Conservation (phyloP, 2,113 vertebrate genomes). For the Zapus hudsonius region DNA sequence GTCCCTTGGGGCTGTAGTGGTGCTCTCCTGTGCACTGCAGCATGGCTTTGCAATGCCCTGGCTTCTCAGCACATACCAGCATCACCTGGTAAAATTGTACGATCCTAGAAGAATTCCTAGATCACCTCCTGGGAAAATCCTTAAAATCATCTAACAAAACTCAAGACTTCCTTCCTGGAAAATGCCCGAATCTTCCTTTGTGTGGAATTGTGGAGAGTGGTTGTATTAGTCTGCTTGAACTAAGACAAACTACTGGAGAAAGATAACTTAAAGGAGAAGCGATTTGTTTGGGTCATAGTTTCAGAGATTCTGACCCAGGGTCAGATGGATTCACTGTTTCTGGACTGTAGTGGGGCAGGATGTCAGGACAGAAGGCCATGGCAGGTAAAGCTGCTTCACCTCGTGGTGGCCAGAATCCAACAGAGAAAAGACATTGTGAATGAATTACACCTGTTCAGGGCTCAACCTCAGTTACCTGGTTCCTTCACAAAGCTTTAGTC, state of each 20-base stretch:
- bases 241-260: background rate
- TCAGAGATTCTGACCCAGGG: background rate
- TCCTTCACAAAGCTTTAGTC: background rate
- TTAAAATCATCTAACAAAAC: constrained; percentile 34
- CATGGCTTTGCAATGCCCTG: background rate
- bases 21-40: background rate
- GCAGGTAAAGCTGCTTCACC: background rate
- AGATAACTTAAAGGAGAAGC: background rate
- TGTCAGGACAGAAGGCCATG: background rate
- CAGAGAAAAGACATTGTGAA: background rate
- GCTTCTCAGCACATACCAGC: background rate
- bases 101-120: background rate
- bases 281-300: background rate
- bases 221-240: background rate
- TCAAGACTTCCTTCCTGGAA: background rate
- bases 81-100: constrained; percentile 24
- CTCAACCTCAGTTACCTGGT: background rate
- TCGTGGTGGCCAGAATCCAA: background rate
- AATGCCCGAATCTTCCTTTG: constrained; percentile 8
- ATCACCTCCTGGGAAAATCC: background rate
- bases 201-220: background rate
- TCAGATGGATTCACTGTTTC: background rate
- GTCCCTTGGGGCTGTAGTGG: background rate
- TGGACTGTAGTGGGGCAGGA: background rate
- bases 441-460: background rate